Conservation (phyloP, 2,888 invertebrate genomes). For the Rhodophaea formosa region DNA sequence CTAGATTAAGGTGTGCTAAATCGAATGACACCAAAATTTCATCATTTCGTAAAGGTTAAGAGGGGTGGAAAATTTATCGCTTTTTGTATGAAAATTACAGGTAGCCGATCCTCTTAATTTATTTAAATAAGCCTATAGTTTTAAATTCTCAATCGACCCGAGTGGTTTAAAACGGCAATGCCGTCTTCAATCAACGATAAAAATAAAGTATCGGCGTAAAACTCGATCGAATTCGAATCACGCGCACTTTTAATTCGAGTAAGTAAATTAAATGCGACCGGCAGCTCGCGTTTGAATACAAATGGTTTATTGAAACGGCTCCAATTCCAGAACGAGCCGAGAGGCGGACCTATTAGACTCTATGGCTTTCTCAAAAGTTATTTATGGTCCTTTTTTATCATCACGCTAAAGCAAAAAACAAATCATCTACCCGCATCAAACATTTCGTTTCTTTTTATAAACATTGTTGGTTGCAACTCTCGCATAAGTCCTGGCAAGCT, state of each 20-base stretch:
- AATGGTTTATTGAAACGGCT: constrained; percentile 72
- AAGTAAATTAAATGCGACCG: constrained; percentile 80
- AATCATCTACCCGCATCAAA: too few relatives aligned
- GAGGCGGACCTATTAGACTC: constrained; percentile 60
- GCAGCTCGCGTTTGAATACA: constrained; percentile 72
- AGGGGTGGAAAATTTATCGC: too few relatives aligned
- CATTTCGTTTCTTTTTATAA: too few relatives aligned
- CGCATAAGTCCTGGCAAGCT: too few relatives aligned
- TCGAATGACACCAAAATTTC: too few relatives aligned
- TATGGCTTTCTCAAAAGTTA: constrained; percentile 52
- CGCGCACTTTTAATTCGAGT: constrained; percentile 77
- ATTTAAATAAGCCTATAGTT: too few relatives aligned
- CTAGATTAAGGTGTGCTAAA: too few relatives aligned
- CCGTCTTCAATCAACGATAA: constrained; percentile 74
- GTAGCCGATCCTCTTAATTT: too few relatives aligned
- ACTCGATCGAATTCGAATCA: constrained; percentile 69
- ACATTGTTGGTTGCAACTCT: too few relatives aligned
- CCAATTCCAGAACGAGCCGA: constrained; percentile 46
- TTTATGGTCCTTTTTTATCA: constrained; percentile 55
- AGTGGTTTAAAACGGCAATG: constrained; percentile 41
- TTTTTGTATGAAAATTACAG: too few relatives aligned
- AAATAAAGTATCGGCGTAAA: constrained; percentile 68
- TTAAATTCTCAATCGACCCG: constrained; percentile 7
- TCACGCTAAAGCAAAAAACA: too few relatives aligned
- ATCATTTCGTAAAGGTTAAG: too few relatives aligned